Evolutionary conservation across 1,140 invertebrate genomes (phyloP).

Genomic region (Zaprionus ornatus): DNA sequence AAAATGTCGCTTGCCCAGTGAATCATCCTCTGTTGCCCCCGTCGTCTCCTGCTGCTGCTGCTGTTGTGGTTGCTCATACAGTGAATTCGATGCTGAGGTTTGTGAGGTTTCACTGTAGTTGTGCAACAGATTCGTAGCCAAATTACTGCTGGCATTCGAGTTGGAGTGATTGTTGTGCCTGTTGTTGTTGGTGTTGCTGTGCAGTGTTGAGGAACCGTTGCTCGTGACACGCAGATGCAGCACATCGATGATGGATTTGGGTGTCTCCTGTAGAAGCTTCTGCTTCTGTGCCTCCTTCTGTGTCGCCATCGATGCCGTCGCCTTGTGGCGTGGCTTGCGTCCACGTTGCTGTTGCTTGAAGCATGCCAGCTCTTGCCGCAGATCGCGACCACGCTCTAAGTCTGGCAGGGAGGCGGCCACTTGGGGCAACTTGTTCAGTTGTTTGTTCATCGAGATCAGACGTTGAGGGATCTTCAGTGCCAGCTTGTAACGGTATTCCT

Average conservation of each 20-base stretch:
- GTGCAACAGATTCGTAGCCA: constrained; percentile 40
- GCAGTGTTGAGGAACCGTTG: constrained; percentile 56
- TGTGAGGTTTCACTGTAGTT: constrained; percentile 72
- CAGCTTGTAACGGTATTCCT: constrained; percentile 91
- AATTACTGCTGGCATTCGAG: not conserved
- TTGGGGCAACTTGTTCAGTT: constrained; percentile 85
- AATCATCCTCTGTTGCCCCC: constrained; percentile 84
- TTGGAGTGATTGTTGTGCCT: not conserved
- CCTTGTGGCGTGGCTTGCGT: constrained; percentile 22
- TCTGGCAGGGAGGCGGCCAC: constrained; percentile 90
- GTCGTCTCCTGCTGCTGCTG: constrained; percentile 50
- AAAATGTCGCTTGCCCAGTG: constrained; percentile 83
- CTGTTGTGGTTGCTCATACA: constrained; percentile 82
- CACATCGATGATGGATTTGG: constrained; percentile 80
- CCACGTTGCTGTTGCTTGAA: constrained; percentile 40
- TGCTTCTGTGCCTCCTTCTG: constrained; percentile 22
- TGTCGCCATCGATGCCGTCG: constrained; percentile 8
- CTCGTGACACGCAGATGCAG: constrained; percentile 73
- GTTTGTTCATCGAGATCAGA: constrained; percentile 90
- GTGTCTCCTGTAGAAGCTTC: constrained; percentile 33
- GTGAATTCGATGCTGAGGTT: constrained; percentile 73
- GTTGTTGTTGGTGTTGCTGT: not conserved
- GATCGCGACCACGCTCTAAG: constrained; percentile 85
- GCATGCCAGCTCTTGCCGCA: constrained; percentile 52
- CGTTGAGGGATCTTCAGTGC: constrained; percentile 91